Conservation (phyloP, 2,113 vertebrate genomes). For the Edolisoma coerulescens region DNA sequence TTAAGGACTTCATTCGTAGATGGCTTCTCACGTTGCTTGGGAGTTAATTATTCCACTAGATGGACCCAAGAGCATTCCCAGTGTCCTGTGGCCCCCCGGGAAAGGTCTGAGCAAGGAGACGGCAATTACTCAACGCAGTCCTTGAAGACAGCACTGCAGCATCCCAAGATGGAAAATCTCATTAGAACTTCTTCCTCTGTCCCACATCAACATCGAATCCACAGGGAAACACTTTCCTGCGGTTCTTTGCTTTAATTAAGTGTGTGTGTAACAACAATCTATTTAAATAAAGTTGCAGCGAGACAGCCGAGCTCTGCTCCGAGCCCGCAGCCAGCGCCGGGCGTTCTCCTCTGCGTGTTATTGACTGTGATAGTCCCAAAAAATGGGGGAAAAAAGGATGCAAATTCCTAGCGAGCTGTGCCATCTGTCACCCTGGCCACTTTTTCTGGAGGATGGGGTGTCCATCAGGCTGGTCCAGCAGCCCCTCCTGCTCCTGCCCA, state of each 20-base stretch:
- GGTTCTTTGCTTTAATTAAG: not conserved
- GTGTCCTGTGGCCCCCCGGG: not conserved
- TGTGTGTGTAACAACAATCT: fast-evolving
- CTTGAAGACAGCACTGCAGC: not conserved
- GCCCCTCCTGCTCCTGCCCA: not conserved
- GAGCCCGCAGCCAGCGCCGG: fast-evolving
- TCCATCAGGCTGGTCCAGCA: not conserved
- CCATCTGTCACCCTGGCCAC: not conserved
- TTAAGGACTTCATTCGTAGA: not conserved
- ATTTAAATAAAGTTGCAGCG: not conserved
- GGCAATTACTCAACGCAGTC: fast-evolving
- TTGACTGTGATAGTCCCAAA: not conserved
- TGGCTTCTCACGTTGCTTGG: not conserved
- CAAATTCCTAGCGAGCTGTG: not conserved
- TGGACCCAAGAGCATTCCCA: not conserved
- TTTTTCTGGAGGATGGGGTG: not conserved
- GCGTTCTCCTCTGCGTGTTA: fast-evolving
- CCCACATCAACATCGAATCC: not conserved
- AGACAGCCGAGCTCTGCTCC: not conserved
- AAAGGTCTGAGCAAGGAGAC: not conserved
- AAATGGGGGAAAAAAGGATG: fast-evolving
- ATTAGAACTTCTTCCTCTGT: not conserved
- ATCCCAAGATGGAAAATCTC: not conserved
- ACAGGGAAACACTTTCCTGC: not conserved
- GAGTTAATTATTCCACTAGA: not conserved